Evolutionary conservation across 2,113 vertebrate species (phyloP), one percentile per base, ranked within the genome.

Genomic region (Pionites leucogaster): DNA sequence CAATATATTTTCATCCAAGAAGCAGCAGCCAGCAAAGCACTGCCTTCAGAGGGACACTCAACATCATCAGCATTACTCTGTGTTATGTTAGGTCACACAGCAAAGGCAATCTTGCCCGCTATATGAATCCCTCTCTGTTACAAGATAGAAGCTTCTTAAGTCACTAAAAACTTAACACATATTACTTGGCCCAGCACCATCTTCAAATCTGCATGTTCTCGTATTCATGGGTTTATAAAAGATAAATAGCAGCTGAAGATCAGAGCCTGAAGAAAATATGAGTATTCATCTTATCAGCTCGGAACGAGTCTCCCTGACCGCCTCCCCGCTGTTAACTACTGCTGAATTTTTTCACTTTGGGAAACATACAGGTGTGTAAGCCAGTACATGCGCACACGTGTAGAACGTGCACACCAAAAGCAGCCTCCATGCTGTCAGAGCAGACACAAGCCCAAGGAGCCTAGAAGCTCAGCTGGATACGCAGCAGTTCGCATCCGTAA

Each of bases 151-250:
- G 96, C 97, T 74, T 47, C 84, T 89, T 13, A 94, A 97, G 70
- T 95, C 89, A 70, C 95, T 94, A 65, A 95, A 92, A 91, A 95
- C 78, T 74, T 76, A 94, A 95, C 87, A 86, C 95, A 31, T 49
- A 1, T 91, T 65, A 82, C 94, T 97, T 95, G 94, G 86, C 78
- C 95, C 97, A 97, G 96, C 97, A 97, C 94, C 95, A 96, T 90
- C 96, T 94, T 97, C 94, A 78, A 90, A 76, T 68, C 95, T 95
- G 93, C 90, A 27, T 16, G 47, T 93, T 90, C 91, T 95, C 86
- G 60, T 60, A 86, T 83, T 87, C 64, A 29, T 8, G 79, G 90
- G 87, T 82, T 96, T 96, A 83, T 25, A 91, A 95, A 77, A 91
- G 94, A 39, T 74, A 65, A 91, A 90, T 44, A 94, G 90, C 57